phyloP scores from a whole-genome alignment of 2,797 vertebrate genomes.

The Takifugu ocellatus region DNA sequence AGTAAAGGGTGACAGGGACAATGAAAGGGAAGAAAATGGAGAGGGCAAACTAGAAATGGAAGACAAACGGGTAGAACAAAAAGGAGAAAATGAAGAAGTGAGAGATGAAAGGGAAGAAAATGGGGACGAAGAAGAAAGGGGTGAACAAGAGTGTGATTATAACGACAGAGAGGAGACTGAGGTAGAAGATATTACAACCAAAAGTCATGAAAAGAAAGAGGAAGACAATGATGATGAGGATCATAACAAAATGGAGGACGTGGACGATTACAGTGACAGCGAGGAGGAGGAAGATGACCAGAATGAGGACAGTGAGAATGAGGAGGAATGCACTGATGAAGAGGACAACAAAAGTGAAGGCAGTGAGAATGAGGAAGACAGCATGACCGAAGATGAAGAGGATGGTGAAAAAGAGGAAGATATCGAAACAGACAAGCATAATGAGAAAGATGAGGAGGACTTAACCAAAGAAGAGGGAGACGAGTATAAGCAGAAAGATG shows the following conservation, averaged over 20 bases:
- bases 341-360: neutral
- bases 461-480: no score
- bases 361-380: neutral
- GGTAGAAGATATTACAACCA: no score
- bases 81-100: neutral
- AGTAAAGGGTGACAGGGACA: neutral
- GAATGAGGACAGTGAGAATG: neutral
- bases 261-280: no score
- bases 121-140: neutral
- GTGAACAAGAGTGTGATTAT: neutral
- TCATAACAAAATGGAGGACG: no score
- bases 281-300: neutral
- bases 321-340: neutral
- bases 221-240: no score
- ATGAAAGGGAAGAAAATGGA: neutral
- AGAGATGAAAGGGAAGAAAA: neutral
- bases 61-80: neutral
- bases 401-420: neutral
- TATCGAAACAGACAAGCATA: neutral
- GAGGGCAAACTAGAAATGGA: neutral
- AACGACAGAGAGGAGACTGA: no score
- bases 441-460: neutral
- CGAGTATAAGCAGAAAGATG: no score
- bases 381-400: neutral
- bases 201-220: no score